Evolutionary conservation across 2,113 vertebrate genomes (phyloP).

Genomic region (Cyphomyrus plagiostoma): DNA sequence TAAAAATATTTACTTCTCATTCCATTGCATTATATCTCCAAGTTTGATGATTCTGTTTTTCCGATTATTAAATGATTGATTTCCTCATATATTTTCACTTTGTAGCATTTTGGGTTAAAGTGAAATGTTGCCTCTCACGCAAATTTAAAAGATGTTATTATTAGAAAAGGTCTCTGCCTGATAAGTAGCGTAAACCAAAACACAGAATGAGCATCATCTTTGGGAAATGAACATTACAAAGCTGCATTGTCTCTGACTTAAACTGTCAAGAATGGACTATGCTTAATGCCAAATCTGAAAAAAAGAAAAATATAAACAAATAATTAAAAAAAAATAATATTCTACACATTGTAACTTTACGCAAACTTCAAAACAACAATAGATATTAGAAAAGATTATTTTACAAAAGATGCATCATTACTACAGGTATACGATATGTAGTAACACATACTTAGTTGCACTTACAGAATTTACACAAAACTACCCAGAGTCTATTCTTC

Average conservation of each 20-base stretch:
- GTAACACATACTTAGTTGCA: no score
- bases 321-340: no score
- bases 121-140: not conserved
- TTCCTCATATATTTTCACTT: not conserved
- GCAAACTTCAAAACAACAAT: no score
- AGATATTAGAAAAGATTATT: no score
- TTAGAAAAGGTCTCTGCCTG: not conserved
- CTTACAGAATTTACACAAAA: no score
- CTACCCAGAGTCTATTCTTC: no score
- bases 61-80: conserved; percentile 1
- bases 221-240: not conserved
- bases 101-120: not conserved
- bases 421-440: no score
- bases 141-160: not conserved
- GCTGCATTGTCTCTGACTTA: not conserved
- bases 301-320: no score
- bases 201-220: not conserved
- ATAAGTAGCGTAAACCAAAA: conserved; percentile 4
- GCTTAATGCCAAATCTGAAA: not conserved
- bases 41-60: not conserved
- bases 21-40: conserved; percentile 1
- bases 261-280: not conserved
- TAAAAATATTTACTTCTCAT: no score
- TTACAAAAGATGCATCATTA: no score
- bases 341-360: no score